Base-by-base conservation (phyloP, 2,888 invertebrate species). In the Ichneumoninae sp. region DNA sequence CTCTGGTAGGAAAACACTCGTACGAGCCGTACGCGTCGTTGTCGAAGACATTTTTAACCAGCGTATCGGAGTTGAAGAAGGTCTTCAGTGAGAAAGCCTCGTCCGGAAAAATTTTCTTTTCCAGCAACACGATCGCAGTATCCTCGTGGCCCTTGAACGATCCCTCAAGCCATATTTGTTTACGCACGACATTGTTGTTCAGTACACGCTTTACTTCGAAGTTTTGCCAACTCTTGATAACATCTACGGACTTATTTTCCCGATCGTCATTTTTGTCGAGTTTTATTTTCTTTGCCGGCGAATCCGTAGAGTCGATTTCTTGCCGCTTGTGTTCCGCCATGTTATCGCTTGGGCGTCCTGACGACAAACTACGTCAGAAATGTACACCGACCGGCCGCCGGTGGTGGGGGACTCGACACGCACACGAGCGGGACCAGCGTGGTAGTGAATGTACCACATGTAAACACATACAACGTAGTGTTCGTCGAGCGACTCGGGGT, bases 21-120 rank as follows among this genome's bases (percentile, higher is more conserved):
- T 96, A 98, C 91, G 96, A 97, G 16, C 97, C 97, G 93, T 98
- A 98, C 91, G 98, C 96, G 93, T 98, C 97, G 94, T 98, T 98
- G 44, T 96, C 95, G 91, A 97, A 97, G 80, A 95, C 94, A 86
- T 96, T 96, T 47, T 95, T 94, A 2, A 97, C 93, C 82, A 94
- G 93, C 30, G 96, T 95, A 0, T 96, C 95, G 10, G 94, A 93
- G 47, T 95, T 95, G 89, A 97, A 97, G 91, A 96, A 96, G n/a
- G 95, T 95, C 36, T 94, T 94, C 80, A 97, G 94, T 30, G 84
- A 81, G 44, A 81, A 66, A 88, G 95, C 94, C 66, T 96, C 95
- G 85, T 96, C 96, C 54, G 95, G 95, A 92, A 98, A 98, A 62
- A 96, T 96, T 91, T 96, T 96, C 94, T 98, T 98, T 92, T 98